Percentiles rank a stretch among this genome's conserved stretches.
Evolutionary conservation across 2,113 vertebrate genomes (phyloP).

Genomic region (Glaucidium brasilianum): DNA sequence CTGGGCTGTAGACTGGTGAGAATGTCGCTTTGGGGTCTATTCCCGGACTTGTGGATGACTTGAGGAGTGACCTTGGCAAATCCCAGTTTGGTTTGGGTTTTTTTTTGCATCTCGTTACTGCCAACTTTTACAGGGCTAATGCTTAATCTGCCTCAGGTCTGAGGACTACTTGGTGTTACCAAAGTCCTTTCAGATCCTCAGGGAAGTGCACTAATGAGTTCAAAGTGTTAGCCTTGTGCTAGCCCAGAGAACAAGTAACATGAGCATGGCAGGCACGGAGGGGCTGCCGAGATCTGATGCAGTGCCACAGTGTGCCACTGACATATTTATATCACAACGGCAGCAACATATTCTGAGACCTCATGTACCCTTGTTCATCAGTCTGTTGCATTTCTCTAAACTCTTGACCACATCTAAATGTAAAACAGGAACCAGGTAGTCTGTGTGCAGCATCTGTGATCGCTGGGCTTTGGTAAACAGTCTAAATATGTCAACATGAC

Average conservation of each 20-base stretch:
- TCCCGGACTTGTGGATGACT: background rate
- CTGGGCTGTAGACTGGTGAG: background rate
- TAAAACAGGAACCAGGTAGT: constrained; percentile 66
- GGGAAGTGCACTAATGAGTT: background rate
- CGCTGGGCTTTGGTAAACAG: constrained; percentile 53
- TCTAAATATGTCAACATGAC: constrained; percentile 38
- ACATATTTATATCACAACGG: background rate
- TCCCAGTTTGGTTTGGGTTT: background rate
- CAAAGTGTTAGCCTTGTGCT: background rate
- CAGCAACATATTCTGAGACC: constrained; percentile 2
- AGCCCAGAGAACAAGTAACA: background rate
- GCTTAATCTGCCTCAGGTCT: background rate
- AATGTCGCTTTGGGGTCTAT: background rate
- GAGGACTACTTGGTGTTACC: background rate
- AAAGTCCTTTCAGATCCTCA: background rate
- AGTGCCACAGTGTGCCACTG: fast-evolving
- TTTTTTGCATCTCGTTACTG: background rate
- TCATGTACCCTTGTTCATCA: background rate
- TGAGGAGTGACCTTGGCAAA: background rate
- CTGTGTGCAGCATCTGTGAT: constrained; percentile 41
- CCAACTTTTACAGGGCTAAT: background rate
- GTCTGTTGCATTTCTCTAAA: constrained; percentile 64
- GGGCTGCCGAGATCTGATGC: fast-evolving
- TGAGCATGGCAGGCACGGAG: fast-evolving
- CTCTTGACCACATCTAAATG: constrained; percentile 49